Evolutionary conservation across 2,113 vertebrate genomes (phyloP).

Genomic region (Alectura lathami): DNA sequence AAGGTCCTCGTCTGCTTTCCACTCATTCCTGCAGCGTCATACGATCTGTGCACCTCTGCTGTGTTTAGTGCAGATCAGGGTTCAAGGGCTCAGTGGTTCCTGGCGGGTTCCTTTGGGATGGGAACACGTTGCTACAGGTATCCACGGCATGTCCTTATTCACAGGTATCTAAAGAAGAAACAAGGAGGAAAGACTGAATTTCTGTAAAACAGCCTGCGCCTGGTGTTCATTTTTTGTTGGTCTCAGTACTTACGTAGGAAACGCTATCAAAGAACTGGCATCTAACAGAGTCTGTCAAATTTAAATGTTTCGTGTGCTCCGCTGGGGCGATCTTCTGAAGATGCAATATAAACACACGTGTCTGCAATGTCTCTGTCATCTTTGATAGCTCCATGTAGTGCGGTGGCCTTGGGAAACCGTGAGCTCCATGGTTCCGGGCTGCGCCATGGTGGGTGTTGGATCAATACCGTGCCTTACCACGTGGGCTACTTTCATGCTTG

Average conservation of each 20-base stretch:
- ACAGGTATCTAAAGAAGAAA: no score
- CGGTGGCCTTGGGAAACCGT: not conserved
- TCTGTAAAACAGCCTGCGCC: not conserved
- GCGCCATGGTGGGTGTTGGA: not conserved
- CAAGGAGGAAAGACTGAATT: not conserved
- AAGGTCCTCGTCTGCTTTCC: no score
- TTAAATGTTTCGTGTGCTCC: not conserved
- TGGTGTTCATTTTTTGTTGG: not conserved
- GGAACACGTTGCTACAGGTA: no score
- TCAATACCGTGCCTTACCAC: not conserved
- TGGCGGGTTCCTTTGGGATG: not conserved
- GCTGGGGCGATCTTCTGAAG: not conserved
- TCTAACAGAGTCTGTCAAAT: not conserved
- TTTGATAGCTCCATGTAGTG: not conserved
- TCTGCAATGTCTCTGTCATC: not conserved
- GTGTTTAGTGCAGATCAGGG: rapidly evolving
- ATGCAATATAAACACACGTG: not conserved
- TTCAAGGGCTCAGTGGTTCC: rapidly evolving
- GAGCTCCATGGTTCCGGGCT: not conserved
- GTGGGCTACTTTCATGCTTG: not conserved
- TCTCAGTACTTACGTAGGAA: not conserved
- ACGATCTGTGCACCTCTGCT: no score
- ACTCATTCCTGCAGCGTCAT: not conserved
- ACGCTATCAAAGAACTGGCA: not conserved
- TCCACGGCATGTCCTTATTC: not conserved